Base-by-base conservation (phyloP, 2,888 invertebrate genomes). In the Rhogogaster chlorosoma region DNA sequence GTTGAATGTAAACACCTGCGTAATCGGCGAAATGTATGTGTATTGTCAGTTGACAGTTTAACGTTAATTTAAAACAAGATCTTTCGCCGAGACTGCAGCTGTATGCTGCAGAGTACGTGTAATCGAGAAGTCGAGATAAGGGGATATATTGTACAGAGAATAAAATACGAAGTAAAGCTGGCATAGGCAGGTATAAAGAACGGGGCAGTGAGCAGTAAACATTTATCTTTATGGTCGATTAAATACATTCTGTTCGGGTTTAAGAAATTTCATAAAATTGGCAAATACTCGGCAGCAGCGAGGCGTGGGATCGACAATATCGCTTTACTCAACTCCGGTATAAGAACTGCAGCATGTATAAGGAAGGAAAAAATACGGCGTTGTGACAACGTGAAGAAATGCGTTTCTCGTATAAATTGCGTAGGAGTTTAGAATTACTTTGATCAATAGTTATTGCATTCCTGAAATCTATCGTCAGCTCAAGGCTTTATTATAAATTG, bases 191-290 rank as follows among this genome's bases (percentile, higher is more conserved):
- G 57, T 61, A 49, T 49, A 80, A 80, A 61, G 38, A 80, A 80
- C 61, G n/a, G 61, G n/a, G 18, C 32, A 53, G 18, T 6, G 29
- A 32, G 53, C 77, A 77, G 61, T 80, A 80, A 80, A 80, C 80
- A 80, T 61, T 80, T 32, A 61, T 80, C 38, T 80, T 80, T 80
- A 80, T 49, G 57, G 80, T n/a, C 61, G n/a, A 80, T 80, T 80
- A 80, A 80, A 22, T 61, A 80, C 80, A 57, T 80, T 78, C 6
- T 36, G 42, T 80, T 36, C 61, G 26, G 32, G 32, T 45, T 75
- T 6, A 32, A 45, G 18, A 70, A 77, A 26, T 29, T 77, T 77
- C 12, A 22, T 49, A n/a, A 73, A 67, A 67, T 67, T 15, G 15
- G 67, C 67, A 32, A 67, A 67, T 29, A 12, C 29, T 32, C 29